Evolutionary conservation across 2,888 invertebrate species (phyloP).

Genomic region (Leucoptera coffeella): DNA sequence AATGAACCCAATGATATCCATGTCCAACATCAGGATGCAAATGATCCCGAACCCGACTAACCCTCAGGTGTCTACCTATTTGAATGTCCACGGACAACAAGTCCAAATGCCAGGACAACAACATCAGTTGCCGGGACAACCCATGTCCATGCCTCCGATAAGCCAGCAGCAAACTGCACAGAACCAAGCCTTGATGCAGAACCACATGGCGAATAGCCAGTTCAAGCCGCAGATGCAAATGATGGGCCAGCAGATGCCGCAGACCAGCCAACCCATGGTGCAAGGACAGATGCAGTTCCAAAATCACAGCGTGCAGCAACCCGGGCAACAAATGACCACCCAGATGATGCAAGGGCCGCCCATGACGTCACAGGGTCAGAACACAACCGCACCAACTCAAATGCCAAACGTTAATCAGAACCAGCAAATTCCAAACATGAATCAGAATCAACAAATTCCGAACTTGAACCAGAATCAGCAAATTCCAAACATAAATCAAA

Average conservation of each 20-base stretch:
- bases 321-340: conserved; percentile 1
- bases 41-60: no score
- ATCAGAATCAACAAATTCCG: background rate
- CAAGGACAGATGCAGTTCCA: background rate
- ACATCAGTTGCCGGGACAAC: background rate
- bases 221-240: no score
- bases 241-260: conserved; percentile 40
- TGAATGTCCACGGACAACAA: no score
- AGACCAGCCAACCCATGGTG: no score
- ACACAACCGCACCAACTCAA: conserved; percentile 6
- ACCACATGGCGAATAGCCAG: no score
- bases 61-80: no score
- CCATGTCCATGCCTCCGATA: conserved; percentile 1
- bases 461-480: conserved; percentile 3
- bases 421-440: conserved; percentile 3
- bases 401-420: conserved; percentile 10
- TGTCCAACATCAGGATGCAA: no score
- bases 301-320: conserved; percentile 1
- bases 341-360: no score
- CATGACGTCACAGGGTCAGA: conserved; percentile 9
- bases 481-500: conserved; percentile 1
- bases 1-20: no score
- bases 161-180: conserved; percentile 4
- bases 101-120: no score
- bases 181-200: no score